These are phyloP conservation scores for Spilogale gracilis DNA, from an alignment of 2,113 vertebrate species.

Conservation along the genomic window DNA sequence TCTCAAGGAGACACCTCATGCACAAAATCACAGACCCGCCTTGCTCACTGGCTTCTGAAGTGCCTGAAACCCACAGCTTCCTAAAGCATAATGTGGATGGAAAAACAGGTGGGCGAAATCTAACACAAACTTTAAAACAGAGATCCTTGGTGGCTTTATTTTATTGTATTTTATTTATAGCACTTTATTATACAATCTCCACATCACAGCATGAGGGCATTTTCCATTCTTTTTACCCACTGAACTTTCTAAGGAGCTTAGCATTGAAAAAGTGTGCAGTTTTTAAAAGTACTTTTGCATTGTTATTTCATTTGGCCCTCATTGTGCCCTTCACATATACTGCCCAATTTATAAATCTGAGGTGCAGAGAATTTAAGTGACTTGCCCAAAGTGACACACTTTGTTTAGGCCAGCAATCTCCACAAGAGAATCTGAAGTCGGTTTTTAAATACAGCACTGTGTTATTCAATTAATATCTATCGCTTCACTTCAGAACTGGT, in stretches of 20 bases:
- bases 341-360: neutral
- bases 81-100: neutral
- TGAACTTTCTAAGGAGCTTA: neutral
- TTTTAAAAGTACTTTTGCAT: neutral
- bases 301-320: neutral
- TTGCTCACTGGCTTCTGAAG: neutral
- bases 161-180: slow-evolving; percentile 24
- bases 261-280: neutral
- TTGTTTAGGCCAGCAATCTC: neutral
- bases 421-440: neutral
- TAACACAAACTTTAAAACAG: neutral
- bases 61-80: neutral
- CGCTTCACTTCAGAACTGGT: neutral
- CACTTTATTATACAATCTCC: neutral
- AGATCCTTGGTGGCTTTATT: neutral
- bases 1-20: neutral
- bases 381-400: neutral
- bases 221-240: neutral
- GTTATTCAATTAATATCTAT: neutral
- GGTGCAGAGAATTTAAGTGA: neutral
- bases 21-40: neutral
- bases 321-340: neutral
- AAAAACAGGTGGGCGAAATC: neutral
- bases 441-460: slow-evolving; percentile 22
- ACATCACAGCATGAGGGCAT: neutral